These are phyloP conservation scores for Hypocryptadius cinnamomeus DNA, from an alignment of 2,113 vertebrate genomes.

Conservation along the genomic window DNA sequence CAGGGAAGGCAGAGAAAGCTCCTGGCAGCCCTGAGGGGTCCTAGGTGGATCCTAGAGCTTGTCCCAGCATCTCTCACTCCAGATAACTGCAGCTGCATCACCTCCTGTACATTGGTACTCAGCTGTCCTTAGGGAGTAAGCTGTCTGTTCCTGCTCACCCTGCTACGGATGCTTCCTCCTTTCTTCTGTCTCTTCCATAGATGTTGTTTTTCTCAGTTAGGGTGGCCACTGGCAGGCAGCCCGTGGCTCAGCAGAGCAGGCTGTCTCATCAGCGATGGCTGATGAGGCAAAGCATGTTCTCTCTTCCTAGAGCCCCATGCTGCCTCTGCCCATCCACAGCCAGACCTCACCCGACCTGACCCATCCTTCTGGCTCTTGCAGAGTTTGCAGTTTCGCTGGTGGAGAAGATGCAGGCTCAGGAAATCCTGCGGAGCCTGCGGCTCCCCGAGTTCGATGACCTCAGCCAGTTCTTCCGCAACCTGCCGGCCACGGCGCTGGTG, in stretches of 20 bases:
- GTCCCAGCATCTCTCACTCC: not conserved
- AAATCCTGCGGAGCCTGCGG: conserved; percentile 83
- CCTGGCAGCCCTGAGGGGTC: not conserved
- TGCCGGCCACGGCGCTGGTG: conserved; percentile 86
- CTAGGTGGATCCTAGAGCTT: not conserved
- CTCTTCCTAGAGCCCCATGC: accelerated
- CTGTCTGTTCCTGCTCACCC: not conserved
- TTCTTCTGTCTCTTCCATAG: accelerated
- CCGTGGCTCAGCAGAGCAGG: not conserved
- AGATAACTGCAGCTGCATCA: not conserved
- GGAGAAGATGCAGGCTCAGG: conserved; percentile 96
- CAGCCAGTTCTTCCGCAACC: conserved; percentile 82
- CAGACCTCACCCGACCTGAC: not conserved
- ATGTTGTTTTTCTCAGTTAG: not conserved
- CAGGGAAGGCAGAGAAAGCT: not conserved
- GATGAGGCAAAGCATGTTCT: accelerated
- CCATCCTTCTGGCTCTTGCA: conserved; percentile 46
- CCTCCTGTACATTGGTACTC: accelerated
- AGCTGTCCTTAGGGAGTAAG: accelerated
- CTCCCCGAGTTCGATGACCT: conserved; percentile 87
- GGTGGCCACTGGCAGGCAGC: not conserved
- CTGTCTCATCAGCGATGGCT: not conserved
- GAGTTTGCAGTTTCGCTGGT: conserved; percentile 84
- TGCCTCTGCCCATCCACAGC: accelerated
- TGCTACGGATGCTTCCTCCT: not conserved